phyloP scores from a whole-genome alignment of 2,888 invertebrate genomes.

The Hanleya hanleyi region DNA sequence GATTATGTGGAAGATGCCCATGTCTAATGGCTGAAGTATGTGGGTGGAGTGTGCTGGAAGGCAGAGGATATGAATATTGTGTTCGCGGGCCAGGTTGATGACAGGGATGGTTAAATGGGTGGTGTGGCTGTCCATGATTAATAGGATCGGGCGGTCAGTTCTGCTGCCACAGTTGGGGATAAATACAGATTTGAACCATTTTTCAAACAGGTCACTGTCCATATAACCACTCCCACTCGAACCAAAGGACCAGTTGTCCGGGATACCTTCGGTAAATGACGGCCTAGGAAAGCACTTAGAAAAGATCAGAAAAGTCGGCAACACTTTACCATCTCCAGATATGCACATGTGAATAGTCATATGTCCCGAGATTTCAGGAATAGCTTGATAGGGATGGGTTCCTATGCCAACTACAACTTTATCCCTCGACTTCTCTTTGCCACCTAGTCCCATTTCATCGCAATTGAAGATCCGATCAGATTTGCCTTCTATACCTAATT shows the following conservation, averaged over 20 bases:
- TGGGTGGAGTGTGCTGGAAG: too few species aligned
- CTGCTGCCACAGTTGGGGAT: neutral
- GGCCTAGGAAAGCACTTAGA: neutral
- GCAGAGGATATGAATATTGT: too few species aligned
- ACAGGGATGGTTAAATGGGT: neutral
- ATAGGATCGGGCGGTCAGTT: neutral
- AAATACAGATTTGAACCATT: neutral
- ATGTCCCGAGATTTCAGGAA: neutral
- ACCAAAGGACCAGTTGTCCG: neutral
- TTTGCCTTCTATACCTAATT: too few species aligned
- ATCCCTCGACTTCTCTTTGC: neutral
- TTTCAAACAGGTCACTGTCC: neutral
- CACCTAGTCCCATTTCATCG: too few species aligned
- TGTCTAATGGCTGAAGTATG: too few species aligned
- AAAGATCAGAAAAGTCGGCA: neutral
- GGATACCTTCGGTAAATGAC: neutral
- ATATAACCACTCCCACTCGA: neutral
- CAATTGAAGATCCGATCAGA: too few species aligned
- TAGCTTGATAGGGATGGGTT: neutral
- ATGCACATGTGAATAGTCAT: neutral
- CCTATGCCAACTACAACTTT: neutral
- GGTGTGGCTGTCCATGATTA: neutral
- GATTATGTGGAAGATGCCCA: too few species aligned
- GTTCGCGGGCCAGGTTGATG: too few species aligned
- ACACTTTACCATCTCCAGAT: neutral